Percentiles rank a stretch among this genome's conserved stretches.
Conservation (phyloP, 2,113 vertebrate species). For the Grallaria varia region DNA sequence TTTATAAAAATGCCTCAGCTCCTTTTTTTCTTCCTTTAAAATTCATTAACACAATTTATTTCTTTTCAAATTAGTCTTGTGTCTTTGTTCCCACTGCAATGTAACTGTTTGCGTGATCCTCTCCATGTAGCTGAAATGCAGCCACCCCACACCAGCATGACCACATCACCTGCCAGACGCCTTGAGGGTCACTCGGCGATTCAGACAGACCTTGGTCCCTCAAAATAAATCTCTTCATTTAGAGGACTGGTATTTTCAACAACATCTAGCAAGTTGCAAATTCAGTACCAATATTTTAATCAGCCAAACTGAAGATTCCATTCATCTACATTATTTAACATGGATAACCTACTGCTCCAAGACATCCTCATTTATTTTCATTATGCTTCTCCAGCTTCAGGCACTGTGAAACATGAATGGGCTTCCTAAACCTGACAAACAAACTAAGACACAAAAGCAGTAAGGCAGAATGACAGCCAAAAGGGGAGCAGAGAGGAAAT, state of each 20-base stretch:
- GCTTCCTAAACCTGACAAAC: neutral
- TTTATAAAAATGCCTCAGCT: neutral
- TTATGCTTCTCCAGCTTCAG: neutral
- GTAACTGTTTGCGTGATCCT: neutral
- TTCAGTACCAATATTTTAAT: neutral
- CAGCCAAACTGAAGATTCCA: neutral
- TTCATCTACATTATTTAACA: neutral
- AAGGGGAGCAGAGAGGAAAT: neutral
- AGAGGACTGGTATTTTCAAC: neutral
- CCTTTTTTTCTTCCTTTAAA: neutral
- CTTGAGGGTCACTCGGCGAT: neutral
- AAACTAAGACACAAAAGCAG: neutral
- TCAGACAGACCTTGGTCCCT: neutral
- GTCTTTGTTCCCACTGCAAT: neutral
- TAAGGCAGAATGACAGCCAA: neutral
- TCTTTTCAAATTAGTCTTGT: neutral
- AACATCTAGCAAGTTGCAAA: neutral
- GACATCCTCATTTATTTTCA: neutral
- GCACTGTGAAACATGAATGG: neutral
- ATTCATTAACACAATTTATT: neutral
- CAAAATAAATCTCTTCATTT: neutral
- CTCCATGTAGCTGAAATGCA: fast-evolving
- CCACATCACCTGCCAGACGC: neutral
- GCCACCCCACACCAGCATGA: neutral
- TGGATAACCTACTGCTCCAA: neutral